A percentile compares a stretch with the other conserved stretches of the same genome.
Evolutionary conservation across 1,140 invertebrate genomes (phyloP).

Genomic region (Theocolax elegans): DNA sequence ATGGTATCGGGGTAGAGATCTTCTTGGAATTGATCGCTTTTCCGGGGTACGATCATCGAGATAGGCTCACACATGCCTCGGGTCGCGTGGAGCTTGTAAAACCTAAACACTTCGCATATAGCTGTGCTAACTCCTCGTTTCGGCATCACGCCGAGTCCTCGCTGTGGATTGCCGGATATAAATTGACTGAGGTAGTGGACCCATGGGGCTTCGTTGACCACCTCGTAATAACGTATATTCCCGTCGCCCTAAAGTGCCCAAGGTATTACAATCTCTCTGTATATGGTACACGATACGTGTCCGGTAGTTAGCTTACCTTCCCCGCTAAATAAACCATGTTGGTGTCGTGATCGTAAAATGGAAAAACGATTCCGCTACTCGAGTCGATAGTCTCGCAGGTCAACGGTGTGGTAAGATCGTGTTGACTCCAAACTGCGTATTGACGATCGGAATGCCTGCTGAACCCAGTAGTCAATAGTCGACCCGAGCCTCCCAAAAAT

Average conservation of each 20-base stretch:
- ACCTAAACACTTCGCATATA: constrained; percentile 88
- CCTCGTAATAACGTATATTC: constrained; percentile 94
- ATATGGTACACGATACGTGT: too few relatives aligned
- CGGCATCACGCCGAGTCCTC: constrained; percentile 91
- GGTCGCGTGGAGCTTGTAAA: constrained; percentile 92
- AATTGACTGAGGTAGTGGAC: constrained; percentile 92
- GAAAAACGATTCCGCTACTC: constrained; percentile 92
- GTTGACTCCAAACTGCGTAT: constrained; percentile 88
- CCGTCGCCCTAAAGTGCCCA: constrained; percentile 88
- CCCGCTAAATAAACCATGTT: constrained; percentile 86
- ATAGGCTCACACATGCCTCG: constrained; percentile 89
- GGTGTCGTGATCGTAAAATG: constrained; percentile 93
- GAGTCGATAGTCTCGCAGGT: constrained; percentile 87
- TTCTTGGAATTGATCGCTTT: constrained; percentile 84
- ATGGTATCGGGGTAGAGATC: constrained; percentile 94
- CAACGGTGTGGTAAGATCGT: constrained; percentile 81
- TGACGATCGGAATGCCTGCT: constrained; percentile 90
- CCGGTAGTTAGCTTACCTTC: constrained; percentile 80
- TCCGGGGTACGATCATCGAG: constrained; percentile 93
- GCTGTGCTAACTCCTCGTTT: constrained; percentile 88
- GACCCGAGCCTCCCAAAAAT: constrained; percentile 81
- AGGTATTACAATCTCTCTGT: too few relatives aligned
- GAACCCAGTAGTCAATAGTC: constrained; percentile 90
- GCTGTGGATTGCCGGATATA: constrained; percentile 88
- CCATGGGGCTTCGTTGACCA: constrained; percentile 85